Conservation (phyloP, 2,797 vertebrate genomes). For the Nyctalus aviator region DNA sequence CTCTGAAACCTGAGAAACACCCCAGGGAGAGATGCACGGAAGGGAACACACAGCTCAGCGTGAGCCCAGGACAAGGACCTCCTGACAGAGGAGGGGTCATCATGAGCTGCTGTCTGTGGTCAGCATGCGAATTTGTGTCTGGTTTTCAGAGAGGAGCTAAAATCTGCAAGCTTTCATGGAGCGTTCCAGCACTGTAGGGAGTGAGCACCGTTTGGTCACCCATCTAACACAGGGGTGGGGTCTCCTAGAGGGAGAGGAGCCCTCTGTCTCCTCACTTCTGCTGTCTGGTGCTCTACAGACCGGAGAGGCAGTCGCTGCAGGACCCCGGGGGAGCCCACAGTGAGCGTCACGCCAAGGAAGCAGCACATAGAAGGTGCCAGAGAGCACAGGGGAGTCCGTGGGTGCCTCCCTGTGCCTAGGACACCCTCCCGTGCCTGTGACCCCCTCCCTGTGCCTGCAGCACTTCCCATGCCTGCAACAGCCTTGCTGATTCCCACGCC, state of each 20-base stretch:
- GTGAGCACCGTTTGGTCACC: background rate
- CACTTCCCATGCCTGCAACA: background rate
- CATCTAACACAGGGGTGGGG: background rate
- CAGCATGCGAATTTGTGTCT: background rate
- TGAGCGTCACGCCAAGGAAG: background rate
- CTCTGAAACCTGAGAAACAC: background rate
- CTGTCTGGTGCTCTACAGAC: background rate
- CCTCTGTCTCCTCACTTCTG: background rate
- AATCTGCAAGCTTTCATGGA: background rate
- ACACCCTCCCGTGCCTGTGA: background rate
- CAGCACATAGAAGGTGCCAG: background rate
- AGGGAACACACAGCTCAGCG: too few relatives aligned
- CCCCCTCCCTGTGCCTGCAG: background rate
- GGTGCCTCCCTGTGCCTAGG: background rate
- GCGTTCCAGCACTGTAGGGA: background rate
- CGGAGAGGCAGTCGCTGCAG: background rate
- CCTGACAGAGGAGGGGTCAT: background rate
- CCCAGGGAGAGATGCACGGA: background rate
- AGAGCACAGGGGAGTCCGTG: background rate
- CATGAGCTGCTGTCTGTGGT: background rate
- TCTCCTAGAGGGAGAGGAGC: background rate
- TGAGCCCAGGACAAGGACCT: background rate
- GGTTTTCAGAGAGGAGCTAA: background rate
- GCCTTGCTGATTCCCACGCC: too few relatives aligned
- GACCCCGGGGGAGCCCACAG: too few relatives aligned